These are phyloP conservation scores for Silurus meridionalis DNA, from an alignment of 2,113 vertebrate species.

Conservation along the genomic window DNA sequence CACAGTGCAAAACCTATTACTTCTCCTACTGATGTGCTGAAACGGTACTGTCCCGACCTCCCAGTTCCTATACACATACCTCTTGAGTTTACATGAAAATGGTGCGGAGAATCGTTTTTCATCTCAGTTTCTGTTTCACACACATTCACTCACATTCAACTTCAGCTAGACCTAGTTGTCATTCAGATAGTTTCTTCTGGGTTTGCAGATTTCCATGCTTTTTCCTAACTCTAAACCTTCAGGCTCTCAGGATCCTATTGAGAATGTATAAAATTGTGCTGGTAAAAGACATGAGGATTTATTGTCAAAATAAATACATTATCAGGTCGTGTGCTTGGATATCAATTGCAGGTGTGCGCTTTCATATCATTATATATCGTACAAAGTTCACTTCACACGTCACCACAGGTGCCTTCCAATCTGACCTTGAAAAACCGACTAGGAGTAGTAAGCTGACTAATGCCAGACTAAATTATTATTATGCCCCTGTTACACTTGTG, in stretches of 20 bases:
- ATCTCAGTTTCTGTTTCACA: conserved; percentile 25
- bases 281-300: too few species aligned
- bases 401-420: not conserved
- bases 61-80: conserved; percentile 34
- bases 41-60: conserved; percentile 38
- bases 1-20: conserved; percentile 37
- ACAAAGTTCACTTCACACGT: not conserved
- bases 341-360: not conserved
- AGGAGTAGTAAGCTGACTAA: not conserved
- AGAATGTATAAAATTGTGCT: not conserved
- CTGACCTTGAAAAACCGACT: not conserved
- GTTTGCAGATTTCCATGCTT: not conserved
- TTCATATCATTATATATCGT: too few species aligned
- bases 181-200: not conserved
- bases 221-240: not conserved
- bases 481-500: conserved; percentile 22
- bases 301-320: not conserved
- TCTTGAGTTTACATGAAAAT: conserved; percentile 50
- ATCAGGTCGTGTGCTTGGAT: not conserved
- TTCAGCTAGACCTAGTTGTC: not conserved
- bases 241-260: not conserved
- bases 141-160: not conserved
- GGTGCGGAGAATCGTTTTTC: conserved; percentile 18
- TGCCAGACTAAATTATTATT: not conserved
- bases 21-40: conserved; percentile 48